Conservation (phyloP, 2,888 invertebrate species). For the Amblyjoppa fuscipennis region DNA sequence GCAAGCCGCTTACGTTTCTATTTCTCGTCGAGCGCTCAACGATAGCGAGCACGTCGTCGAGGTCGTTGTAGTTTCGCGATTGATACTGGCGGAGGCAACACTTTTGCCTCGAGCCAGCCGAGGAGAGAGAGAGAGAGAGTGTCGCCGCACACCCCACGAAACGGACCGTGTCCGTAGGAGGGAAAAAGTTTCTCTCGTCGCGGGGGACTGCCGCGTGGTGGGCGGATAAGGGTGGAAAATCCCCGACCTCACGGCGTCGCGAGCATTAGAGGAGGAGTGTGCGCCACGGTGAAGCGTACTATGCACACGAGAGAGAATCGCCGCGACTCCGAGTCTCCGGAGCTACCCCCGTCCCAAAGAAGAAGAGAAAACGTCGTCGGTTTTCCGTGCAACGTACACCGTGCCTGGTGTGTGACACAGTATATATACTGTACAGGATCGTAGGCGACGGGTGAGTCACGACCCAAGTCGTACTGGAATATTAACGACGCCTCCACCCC, state of each 20-base stretch:
- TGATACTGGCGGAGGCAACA: conserved; percentile 38
- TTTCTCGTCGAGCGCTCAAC: conserved; percentile 30
- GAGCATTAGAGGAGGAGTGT: conserved; percentile 60
- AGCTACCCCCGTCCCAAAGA: conserved; percentile 38
- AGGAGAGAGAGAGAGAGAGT: neutral
- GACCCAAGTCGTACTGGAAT: conserved; percentile 63
- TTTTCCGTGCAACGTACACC: conserved; percentile 46
- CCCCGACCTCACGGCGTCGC: conserved; percentile 61
- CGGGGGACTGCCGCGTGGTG: conserved; percentile 25
- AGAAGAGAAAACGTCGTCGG: conserved; percentile 41
- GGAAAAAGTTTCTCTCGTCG: conserved; percentile 61
- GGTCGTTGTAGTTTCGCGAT: conserved; percentile 48
- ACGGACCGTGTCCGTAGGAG: conserved; percentile 37
- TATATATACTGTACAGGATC: conserved; percentile 30
- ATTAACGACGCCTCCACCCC: conserved; percentile 62
- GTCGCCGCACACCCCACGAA: neutral
- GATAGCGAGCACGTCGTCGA: conserved; percentile 10
- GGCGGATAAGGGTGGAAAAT: conserved; percentile 46
- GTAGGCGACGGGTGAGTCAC: conserved; percentile 64
- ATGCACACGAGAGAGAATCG: conserved; percentile 50
- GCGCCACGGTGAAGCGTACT: conserved; percentile 49
- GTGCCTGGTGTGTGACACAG: neutral
- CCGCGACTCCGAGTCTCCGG: conserved; percentile 48
- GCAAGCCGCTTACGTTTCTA: conserved; percentile 57
- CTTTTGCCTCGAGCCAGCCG: conserved; percentile 26